Conservation (phyloP, 2,797 vertebrate genomes). For the Gallinago nigripennis region DNA sequence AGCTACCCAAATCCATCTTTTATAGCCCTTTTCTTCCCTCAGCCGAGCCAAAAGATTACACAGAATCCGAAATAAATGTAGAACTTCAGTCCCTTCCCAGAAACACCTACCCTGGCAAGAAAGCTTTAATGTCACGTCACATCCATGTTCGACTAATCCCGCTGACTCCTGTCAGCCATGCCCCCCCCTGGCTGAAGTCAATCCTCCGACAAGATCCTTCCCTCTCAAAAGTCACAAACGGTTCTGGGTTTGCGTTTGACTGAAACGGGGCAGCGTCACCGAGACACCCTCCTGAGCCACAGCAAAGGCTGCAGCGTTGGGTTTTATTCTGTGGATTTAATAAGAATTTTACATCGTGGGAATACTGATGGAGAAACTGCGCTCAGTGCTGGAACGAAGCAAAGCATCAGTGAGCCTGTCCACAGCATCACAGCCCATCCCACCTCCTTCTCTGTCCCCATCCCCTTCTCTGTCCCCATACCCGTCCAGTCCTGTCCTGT, state of each 20-base stretch:
- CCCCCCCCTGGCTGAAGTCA: background rate
- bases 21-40: background rate
- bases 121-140: rapidly evolving
- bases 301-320: background rate
- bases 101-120: rapidly evolving
- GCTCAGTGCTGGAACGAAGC: background rate
- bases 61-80: background rate
- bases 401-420: rapidly evolving
- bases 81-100: background rate
- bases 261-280: rapidly evolving
- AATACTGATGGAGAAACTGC: background rate
- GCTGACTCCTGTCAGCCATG: background rate
- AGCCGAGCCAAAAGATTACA: background rate
- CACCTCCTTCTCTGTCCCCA: no score
- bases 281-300: rapidly evolving
- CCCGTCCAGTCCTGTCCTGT: no score
- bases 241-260: background rate
- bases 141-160: background rate
- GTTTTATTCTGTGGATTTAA: background rate
- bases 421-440: background rate
- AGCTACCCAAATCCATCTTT: background rate
- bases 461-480: no score
- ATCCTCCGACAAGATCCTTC: background rate
- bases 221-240: background rate
- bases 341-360: background rate